Conservation (phyloP, 1,140 invertebrate species). For the Drosophila parabipectinata region DNA sequence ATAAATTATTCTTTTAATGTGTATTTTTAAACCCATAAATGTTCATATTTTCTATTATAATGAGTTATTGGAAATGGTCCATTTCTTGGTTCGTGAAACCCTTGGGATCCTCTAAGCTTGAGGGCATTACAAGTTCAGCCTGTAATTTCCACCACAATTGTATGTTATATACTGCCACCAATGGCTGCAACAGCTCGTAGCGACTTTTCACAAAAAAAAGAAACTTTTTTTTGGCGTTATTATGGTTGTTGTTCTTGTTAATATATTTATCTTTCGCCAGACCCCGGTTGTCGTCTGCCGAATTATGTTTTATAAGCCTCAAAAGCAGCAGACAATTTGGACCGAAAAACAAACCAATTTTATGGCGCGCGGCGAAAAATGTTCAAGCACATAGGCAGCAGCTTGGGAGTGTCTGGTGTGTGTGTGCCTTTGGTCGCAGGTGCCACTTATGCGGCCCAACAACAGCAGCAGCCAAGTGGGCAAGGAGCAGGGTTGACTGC, state of each 20-base stretch:
- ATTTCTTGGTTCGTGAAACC: too few species aligned
- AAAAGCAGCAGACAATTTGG: slow-evolving; percentile 40
- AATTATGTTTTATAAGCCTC: slow-evolving; percentile 74
- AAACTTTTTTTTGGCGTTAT: slow-evolving; percentile 31
- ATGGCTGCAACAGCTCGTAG: slow-evolving; percentile 40
- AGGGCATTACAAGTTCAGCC: not conserved
- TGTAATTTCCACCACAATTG: slow-evolving; percentile 9
- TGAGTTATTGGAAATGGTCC: too few species aligned
- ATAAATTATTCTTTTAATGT: too few species aligned
- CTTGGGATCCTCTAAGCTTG: not conserved
- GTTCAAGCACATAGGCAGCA: slow-evolving; percentile 33
- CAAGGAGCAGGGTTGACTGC: slow-evolving; percentile 43
- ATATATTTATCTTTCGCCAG: slow-evolving; percentile 68
- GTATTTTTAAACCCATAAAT: too few species aligned
- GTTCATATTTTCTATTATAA: too few species aligned
- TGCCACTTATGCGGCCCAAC: slow-evolving; percentile 67
- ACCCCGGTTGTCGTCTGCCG: slow-evolving; percentile 51
- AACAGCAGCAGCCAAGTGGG: slow-evolving; percentile 5
- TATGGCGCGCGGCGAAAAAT: slow-evolving; percentile 39
- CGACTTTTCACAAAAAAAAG: slow-evolving; percentile 47
- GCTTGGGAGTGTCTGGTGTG: slow-evolving; percentile 25
- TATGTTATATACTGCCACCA: not conserved
- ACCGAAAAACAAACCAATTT: slow-evolving; percentile 45
- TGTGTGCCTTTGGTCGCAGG: slow-evolving; percentile 60
- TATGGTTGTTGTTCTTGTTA: slow-evolving; percentile 29